A percentile compares a stretch with the other conserved stretches of the same genome.
These are phyloP conservation scores for Eulemur mongoz DNA, from an alignment of 2,797 vertebrate species.

Conservation along the genomic window DNA sequence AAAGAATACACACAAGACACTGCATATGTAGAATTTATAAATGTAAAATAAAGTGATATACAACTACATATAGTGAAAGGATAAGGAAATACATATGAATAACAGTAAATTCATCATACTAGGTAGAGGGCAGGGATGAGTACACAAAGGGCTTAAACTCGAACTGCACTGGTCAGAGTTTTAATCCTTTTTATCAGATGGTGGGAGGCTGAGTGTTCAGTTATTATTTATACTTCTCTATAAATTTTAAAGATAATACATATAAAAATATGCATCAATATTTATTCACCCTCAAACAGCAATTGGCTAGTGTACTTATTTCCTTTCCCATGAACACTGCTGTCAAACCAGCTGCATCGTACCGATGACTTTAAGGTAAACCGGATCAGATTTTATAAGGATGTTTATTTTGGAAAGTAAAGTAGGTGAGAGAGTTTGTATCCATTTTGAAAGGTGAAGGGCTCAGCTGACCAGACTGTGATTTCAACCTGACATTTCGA, in stretches of 20 bases:
- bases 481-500: neutral
- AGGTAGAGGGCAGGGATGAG: too few relatives aligned
- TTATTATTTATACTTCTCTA: neutral
- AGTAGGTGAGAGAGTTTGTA: neutral
- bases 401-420: constrained; percentile 34
- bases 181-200: neutral
- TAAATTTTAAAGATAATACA: neutral
- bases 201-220: neutral
- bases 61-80: neutral
- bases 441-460: constrained; percentile 10
- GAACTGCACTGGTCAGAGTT: neutral
- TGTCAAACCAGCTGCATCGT: neutral
- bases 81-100: neutral
- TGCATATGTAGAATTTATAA: neutral
- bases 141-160: neutral
- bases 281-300: neutral
- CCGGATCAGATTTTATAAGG: neutral
- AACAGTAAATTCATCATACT: neutral
- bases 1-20: neutral
- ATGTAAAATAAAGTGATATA: neutral
- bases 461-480: neutral
- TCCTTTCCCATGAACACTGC: neutral
- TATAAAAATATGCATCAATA: neutral
- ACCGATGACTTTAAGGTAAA: neutral
- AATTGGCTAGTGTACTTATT: neutral